phyloP scores from a whole-genome alignment of 1,140 invertebrate species.

The Drosophila sp. region DNA sequence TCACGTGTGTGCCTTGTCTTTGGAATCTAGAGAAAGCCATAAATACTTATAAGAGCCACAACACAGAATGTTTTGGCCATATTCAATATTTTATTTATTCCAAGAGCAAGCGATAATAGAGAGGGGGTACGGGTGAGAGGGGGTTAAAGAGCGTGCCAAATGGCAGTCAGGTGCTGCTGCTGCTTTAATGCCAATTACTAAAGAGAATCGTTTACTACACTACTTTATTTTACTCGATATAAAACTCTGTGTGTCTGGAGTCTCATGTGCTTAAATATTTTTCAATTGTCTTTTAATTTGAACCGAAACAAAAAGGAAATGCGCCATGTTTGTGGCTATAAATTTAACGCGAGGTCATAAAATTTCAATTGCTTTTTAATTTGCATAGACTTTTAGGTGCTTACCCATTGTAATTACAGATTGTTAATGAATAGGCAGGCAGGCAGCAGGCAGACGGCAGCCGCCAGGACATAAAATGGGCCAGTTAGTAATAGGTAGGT shows the following conservation, averaged over 20 bases:
- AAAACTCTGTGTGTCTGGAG: conserved; percentile 30
- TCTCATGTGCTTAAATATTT: conserved; percentile 69
- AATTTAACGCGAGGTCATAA: conserved; percentile 68
- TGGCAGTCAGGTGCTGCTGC: conserved; percentile 27
- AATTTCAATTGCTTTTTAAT: conserved; percentile 79
- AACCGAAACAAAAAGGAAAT: conserved; percentile 27
- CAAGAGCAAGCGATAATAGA: neutral
- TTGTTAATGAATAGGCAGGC: conserved; percentile 65
- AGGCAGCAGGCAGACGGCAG: conserved; percentile 7
- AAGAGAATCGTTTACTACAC: conserved; percentile 10
- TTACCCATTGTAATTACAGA: conserved; percentile 62
- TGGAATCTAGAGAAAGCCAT: conserved; percentile 29
- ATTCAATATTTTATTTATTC: conserved; percentile 74
- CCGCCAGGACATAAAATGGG: neutral
- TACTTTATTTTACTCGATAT: neutral
- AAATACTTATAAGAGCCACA: conserved; percentile 47
- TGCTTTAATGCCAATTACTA: conserved; percentile 37
- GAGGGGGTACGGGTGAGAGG: neutral
- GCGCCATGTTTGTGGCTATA: conserved; percentile 42
- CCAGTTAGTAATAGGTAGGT: neutral
- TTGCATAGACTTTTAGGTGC: conserved; percentile 66
- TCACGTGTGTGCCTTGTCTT: conserved; percentile 30
- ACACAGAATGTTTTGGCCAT: conserved; percentile 50
- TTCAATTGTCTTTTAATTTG: conserved; percentile 64
- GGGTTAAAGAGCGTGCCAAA: conserved; percentile 44